These are phyloP conservation scores for Plagodis dolabraria DNA, from an alignment of 2,888 invertebrate species.

Conservation along the genomic window DNA sequence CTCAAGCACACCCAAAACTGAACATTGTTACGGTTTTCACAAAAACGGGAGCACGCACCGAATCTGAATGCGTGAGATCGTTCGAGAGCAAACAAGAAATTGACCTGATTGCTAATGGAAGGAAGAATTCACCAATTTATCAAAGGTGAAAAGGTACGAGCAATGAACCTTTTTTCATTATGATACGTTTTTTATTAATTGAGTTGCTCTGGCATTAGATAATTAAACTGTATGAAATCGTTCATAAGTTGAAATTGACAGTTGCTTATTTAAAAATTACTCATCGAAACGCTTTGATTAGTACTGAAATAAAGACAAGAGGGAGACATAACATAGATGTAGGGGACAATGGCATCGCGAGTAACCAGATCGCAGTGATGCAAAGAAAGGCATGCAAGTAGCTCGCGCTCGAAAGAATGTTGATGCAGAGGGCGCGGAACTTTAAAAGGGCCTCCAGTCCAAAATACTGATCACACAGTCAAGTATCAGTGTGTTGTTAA, in stretches of 20 bases:
- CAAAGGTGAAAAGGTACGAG: no score
- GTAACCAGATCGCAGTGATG: conserved; percentile 35
- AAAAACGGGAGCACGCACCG: conserved; percentile 25
- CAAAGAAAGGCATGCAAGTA: conserved; percentile 39
- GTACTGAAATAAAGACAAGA: conserved; percentile 22
- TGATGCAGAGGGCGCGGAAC: conserved; percentile 53
- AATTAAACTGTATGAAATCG: no score
- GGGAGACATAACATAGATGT: conserved; percentile 1
- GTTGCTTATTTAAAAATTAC: not conserved
- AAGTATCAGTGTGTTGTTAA: conserved; percentile 76
- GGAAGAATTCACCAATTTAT: no score
- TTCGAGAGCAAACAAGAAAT: no score
- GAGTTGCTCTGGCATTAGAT: no score
- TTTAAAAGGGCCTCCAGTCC: conserved; percentile 62
- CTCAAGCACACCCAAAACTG: conserved; percentile 28
- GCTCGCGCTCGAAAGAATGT: conserved; percentile 40
- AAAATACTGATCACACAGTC: conserved; percentile 69
- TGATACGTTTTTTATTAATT: no score
- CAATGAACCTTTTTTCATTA: no score
- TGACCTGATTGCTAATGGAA: no score
- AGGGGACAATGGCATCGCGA: conserved; percentile 20
- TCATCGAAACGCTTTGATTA: not conserved
- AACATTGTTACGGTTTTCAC: conserved; percentile 30
- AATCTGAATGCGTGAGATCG: conserved; percentile 17
- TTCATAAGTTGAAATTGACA: no score